These are phyloP conservation scores for Euclidia mi DNA, from an alignment of 2,888 invertebrate genomes.

Conservation along the genomic window DNA sequence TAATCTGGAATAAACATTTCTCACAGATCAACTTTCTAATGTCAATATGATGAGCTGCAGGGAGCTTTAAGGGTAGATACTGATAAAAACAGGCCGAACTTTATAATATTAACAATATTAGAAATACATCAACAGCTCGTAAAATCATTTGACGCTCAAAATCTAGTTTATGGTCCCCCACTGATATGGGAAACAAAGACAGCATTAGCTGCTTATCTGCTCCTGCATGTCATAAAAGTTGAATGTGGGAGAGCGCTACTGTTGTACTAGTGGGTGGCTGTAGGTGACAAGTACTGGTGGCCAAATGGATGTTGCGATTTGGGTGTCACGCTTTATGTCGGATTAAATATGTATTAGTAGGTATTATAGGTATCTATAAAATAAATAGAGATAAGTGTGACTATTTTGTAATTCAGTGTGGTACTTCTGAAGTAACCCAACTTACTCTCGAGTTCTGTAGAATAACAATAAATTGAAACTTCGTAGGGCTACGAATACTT, in stretches of 20 bases:
- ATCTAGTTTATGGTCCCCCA: slow-evolving; percentile 11
- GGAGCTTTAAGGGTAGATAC: background rate
- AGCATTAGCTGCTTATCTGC: slow-evolving; percentile 9
- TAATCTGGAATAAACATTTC: too few relatives aligned
- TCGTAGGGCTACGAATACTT: too few relatives aligned
- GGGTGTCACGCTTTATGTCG: background rate
- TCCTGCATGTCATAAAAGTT: slow-evolving; percentile 7
- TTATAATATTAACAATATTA: slow-evolving; percentile 8
- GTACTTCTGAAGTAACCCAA: too few relatives aligned
- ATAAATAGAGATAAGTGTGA: too few relatives aligned
- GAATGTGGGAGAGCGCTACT: background rate
- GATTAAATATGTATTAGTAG: too few relatives aligned
- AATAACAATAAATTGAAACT: too few relatives aligned
- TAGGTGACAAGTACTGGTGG: too few relatives aligned
- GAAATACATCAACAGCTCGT: slow-evolving; percentile 8
- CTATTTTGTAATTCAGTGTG: too few relatives aligned
- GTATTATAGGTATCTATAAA: too few relatives aligned
- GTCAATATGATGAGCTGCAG: slow-evolving; percentile 2
- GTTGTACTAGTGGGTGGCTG: background rate
- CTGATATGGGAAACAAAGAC: slow-evolving; percentile 10
- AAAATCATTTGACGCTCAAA: slow-evolving; percentile 9
- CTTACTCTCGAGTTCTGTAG: too few relatives aligned
- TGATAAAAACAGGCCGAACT: background rate
- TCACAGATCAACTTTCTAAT: background rate
- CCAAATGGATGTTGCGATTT: background rate